Evolutionary conservation across 2,113 vertebrate genomes (phyloP), one percentile per base, ranked within the genome.

Genomic region (Phylloscopus whistleri): DNA sequence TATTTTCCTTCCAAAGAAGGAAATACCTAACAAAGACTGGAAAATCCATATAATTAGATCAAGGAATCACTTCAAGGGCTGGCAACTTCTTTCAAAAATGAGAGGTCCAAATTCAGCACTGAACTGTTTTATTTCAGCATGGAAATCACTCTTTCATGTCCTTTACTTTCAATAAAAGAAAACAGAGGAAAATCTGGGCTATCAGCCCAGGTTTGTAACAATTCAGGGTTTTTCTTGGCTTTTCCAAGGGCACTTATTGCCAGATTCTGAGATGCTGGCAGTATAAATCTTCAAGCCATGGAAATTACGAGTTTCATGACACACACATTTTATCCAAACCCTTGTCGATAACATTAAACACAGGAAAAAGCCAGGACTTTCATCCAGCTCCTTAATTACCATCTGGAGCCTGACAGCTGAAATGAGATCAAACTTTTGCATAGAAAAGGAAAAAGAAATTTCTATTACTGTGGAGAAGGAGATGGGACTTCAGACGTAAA

Each of bases 151-250:
- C 60, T 84, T 90, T 90, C 4, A 0, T 49, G 75, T 62, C 44
- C 73, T 84, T 94, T 82, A 79, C 39, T 96, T 95, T 75, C 94
- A 93, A 60, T 87, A 94, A 95, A 88, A 72, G 89, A 93, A 93
- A 93, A 79, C 70, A 80, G 83, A 89, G 52, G 78, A 85, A 89
- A 94, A 69, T 56, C 33, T 11, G 9, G 96, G 92, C 73, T 88
- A 84, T 76, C 70, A 90, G 79, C 93, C 97, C 83, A 75, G 60
- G 41, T 85, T 81, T 84, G 83, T 66, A 94, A 81, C 75, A 89
- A 35, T 73, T 87, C 39, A 66, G 35, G 58, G 21, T 60, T 94
- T 95, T 95, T 93, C 43, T 93, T 96, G 95, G 96, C 96, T 93
- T 91, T 74, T 87, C 27, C 77, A 56, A 51, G 53, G 44, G 19